Conservation (phyloP, 2,113 vertebrate species). For the Turnix velox region DNA sequence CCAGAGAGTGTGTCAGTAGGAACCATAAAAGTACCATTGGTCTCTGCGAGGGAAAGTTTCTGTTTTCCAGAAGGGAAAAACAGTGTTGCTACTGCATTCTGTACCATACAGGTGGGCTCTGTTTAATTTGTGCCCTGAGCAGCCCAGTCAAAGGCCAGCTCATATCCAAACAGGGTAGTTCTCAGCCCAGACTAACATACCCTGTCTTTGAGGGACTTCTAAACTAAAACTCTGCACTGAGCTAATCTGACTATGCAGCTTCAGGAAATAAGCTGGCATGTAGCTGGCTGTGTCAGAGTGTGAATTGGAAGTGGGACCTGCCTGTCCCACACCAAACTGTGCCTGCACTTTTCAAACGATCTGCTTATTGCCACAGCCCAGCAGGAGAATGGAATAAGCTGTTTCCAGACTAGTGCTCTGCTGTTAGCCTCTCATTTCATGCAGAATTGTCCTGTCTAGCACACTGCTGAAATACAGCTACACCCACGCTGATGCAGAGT, state of each 20-base stretch:
- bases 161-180: not conserved
- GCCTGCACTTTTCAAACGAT: fast-evolving
- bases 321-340: not conserved
- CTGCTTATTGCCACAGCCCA: not conserved
- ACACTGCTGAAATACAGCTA: not conserved
- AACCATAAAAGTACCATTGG: not conserved
- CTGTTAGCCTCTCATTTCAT: not conserved
- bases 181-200: not conserved
- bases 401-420: too few species aligned
- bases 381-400: not conserved
- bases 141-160: not conserved
- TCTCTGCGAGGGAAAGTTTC: not conserved
- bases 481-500: too few species aligned
- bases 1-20: not conserved
- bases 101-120: not conserved
- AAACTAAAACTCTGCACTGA: not conserved
- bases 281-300: not conserved
- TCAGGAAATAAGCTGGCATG: not conserved
- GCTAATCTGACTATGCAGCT: not conserved
- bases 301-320: not conserved
- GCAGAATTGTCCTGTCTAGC: not conserved
- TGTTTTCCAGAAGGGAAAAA: not conserved
- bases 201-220: not conserved
- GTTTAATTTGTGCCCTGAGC: not conserved
- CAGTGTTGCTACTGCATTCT: not conserved